Evolutionary conservation across 1,140 invertebrate species (phyloP).

Genomic region (Melipona quadrifasciata): DNA sequence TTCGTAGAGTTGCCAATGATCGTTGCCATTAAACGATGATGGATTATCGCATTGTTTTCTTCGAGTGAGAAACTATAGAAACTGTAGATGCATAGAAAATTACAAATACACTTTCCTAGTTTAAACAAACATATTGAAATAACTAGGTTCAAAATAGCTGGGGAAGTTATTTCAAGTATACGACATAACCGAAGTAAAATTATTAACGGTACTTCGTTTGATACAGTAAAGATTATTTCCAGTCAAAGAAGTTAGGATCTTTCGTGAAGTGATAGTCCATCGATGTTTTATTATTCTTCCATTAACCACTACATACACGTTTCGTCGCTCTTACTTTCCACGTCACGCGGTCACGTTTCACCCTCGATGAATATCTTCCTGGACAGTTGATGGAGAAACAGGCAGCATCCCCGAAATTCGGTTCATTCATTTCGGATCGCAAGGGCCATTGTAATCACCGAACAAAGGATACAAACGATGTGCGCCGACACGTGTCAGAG

Average conservation of each 20-base stretch:
- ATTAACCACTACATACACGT: neutral
- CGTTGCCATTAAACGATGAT: neutral
- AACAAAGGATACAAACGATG: conserved; percentile 49
- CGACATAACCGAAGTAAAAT: too few species aligned
- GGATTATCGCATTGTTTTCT: neutral
- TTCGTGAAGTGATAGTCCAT: neutral
- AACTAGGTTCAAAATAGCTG: too few species aligned
- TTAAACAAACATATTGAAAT: too few species aligned
- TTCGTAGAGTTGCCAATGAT: neutral
- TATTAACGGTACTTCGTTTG: too few species aligned
- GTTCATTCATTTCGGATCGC: conserved; percentile 46
- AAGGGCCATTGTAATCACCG: conserved; percentile 13
- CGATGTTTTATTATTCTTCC: neutral
- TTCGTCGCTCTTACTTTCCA: neutral
- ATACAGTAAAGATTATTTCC: too few species aligned
- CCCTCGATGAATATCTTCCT: conserved; percentile 22
- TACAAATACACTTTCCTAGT: too few species aligned
- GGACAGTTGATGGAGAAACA: conserved; percentile 20
- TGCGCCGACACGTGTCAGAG: conserved; percentile 51
- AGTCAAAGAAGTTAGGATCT: neutral
- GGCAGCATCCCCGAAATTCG: conserved; percentile 16
- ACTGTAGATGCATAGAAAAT: too few species aligned
- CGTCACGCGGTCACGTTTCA: neutral
- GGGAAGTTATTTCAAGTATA: too few species aligned
- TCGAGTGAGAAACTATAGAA: too few species aligned